Evolutionary conservation across 2,113 vertebrate species (phyloP).

Genomic region (Tetrao urogallus): DNA sequence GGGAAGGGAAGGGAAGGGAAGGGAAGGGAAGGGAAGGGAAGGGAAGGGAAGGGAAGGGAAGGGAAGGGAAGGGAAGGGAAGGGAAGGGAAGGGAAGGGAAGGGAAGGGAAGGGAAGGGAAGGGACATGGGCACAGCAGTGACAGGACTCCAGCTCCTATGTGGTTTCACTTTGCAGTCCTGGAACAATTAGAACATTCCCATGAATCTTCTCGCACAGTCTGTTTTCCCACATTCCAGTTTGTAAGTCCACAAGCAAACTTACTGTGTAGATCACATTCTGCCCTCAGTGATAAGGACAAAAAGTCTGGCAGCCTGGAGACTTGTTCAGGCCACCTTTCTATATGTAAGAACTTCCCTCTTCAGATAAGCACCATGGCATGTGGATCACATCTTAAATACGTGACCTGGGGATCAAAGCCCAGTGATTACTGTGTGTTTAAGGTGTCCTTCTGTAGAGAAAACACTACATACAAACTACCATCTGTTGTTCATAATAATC

Average conservation of each 20-base stretch:
- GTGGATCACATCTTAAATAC: background rate
- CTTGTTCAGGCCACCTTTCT: background rate
- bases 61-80: too few relatives aligned
- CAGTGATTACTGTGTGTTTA: background rate
- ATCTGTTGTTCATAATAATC: background rate
- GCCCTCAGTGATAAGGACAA: background rate
- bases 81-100: too few relatives aligned
- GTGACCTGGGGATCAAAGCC: background rate
- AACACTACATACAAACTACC: background rate
- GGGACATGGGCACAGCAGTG: accelerated
- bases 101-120: too few relatives aligned
- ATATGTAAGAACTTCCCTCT: background rate
- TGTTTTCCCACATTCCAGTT: background rate
- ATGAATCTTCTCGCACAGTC: background rate
- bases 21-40: too few relatives aligned
- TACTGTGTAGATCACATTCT: background rate
- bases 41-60: too few relatives aligned
- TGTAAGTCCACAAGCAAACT: background rate
- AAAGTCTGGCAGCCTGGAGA: background rate
- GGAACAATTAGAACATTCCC: background rate
- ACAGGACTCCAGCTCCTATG: background rate
- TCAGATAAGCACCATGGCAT: background rate
- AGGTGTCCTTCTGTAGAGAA: background rate
- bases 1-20: too few relatives aligned
- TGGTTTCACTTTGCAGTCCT: background rate